Evolutionary conservation across 2,888 invertebrate species (phyloP).

Genomic region (Lithophane ornitopus): DNA sequence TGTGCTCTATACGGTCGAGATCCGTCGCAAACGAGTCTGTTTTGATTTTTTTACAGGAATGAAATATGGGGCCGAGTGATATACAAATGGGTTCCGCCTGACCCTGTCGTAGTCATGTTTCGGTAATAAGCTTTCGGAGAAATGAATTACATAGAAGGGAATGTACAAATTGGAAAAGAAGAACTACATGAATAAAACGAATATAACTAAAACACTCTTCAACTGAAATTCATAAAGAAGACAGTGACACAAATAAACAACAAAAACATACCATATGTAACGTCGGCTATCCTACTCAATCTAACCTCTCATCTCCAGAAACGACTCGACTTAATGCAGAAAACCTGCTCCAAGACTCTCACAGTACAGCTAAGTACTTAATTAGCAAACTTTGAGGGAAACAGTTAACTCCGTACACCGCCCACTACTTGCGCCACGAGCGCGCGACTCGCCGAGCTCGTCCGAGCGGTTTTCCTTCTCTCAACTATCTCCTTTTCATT

Average conservation of each 20-base stretch:
- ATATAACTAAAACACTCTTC: background rate
- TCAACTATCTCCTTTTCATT: constrained; percentile 38
- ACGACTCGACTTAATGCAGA: constrained; percentile 31
- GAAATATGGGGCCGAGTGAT: constrained; percentile 23
- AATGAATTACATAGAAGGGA: background rate
- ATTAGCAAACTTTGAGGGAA: constrained; percentile 53
- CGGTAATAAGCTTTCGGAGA: background rate
- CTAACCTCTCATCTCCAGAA: constrained; percentile 23
- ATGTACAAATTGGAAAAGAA: constrained; percentile 1
- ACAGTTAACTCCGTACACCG: constrained; percentile 12
- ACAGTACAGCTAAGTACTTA: constrained; percentile 39
- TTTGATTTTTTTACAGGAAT: constrained; percentile 36
- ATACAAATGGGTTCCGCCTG: constrained; percentile 28
- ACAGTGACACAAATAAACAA: background rate
- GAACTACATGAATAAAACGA: background rate
- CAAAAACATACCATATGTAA: background rate
- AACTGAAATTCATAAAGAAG: background rate
- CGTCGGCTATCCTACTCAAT: constrained; percentile 6
- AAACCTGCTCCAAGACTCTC: constrained; percentile 28
- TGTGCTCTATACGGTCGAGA: constrained; percentile 26
- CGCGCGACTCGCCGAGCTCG: constrained; percentile 20
- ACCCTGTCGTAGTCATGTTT: constrained; percentile 4
- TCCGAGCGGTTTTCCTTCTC: constrained; percentile 31
- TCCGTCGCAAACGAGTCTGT: constrained; percentile 2
- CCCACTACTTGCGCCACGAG: constrained; percentile 28